A percentile compares a stretch with the other conserved stretches of the same genome.
Evolutionary conservation across 1,140 invertebrate genomes (phyloP).

Genomic region (Anastrepha obliqua): DNA sequence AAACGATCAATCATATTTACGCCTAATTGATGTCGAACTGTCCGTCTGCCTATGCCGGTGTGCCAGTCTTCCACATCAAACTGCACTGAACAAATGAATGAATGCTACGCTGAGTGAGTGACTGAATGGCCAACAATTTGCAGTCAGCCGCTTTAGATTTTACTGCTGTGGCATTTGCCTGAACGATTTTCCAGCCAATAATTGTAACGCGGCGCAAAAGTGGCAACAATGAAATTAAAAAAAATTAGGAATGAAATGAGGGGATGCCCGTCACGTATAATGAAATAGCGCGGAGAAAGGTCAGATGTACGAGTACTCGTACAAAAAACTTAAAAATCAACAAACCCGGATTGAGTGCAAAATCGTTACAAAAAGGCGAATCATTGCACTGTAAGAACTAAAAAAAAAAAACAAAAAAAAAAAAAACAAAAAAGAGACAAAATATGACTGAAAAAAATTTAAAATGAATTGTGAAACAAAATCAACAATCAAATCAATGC

Average conservation of each 20-base stretch:
- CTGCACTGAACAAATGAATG: not conserved
- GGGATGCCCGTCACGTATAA: not conserved
- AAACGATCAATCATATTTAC: slow-evolving; percentile 69
- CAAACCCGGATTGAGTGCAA: not conserved
- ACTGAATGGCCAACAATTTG: not conserved
- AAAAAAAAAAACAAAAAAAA: not conserved
- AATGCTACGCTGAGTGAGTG: not conserved
- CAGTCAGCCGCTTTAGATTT: not conserved
- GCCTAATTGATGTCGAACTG: slow-evolving; percentile 56
- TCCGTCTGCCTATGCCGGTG: slow-evolving; percentile 3
- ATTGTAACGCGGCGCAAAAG: not conserved
- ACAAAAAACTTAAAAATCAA: not conserved
- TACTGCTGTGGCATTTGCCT: slow-evolving; percentile 15
- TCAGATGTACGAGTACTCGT: not conserved
- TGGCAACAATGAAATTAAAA: not conserved
- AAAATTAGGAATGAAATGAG: not conserved
- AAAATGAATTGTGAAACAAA: not conserved
- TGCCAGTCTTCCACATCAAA: not conserved
- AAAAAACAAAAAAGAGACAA: not conserved
- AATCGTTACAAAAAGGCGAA: slow-evolving; percentile 15
- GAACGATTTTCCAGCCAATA: not conserved
- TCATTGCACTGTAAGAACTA: slow-evolving; percentile 2
- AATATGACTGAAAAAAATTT: not conserved
- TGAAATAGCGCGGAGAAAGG: not conserved
- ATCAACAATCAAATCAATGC: slow-evolving; percentile 45